Conservation (phyloP, 1,140 invertebrate species). For the Pygmarrhopalites habei region DNA sequence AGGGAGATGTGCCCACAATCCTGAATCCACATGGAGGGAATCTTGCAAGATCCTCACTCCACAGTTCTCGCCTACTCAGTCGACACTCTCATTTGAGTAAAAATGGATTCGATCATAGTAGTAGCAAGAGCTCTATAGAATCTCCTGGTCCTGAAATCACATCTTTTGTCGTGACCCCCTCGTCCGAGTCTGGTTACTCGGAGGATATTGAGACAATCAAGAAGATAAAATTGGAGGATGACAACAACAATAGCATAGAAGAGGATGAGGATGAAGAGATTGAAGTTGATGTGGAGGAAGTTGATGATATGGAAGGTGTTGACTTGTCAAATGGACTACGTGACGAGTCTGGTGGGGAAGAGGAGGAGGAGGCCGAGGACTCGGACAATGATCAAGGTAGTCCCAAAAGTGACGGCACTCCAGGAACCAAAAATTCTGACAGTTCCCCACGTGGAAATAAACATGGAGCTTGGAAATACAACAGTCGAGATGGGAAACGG, state of each 20-base stretch:
- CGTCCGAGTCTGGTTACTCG: slow-evolving; percentile 25
- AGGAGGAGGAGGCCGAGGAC: too few species aligned
- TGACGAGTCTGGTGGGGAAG: slow-evolving; percentile 21
- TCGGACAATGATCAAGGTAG: too few species aligned
- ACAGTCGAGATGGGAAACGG: too few species aligned
- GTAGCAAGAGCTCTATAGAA: slow-evolving; percentile 40
- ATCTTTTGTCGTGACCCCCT: slow-evolving; percentile 74
- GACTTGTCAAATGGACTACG: too few species aligned
- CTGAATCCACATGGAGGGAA: slow-evolving; percentile 52
- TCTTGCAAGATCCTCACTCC: neutral
- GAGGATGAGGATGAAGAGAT: slow-evolving; percentile 41
- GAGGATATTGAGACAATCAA: slow-evolving; percentile 32
- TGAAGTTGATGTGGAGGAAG: slow-evolving; percentile 36
- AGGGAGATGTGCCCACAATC: slow-evolving; percentile 74
- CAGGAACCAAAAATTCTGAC: too few species aligned
- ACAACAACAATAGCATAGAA: slow-evolving; percentile 38
- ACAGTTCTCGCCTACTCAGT: slow-evolving; percentile 37
- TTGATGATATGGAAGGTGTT: slow-evolving; percentile 29
- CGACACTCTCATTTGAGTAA: slow-evolving; percentile 53
- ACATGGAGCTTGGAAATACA: too few species aligned
- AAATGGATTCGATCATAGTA: slow-evolving; percentile 39
- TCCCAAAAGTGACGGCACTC: too few species aligned
- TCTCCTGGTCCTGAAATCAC: slow-evolving; percentile 86
- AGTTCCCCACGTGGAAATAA: too few species aligned
- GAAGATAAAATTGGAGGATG: slow-evolving; percentile 36